These are phyloP conservation scores for Siderastrea radians DNA, from an alignment of 92 coral and sea anemone species.

Conservation along the genomic window DNA sequence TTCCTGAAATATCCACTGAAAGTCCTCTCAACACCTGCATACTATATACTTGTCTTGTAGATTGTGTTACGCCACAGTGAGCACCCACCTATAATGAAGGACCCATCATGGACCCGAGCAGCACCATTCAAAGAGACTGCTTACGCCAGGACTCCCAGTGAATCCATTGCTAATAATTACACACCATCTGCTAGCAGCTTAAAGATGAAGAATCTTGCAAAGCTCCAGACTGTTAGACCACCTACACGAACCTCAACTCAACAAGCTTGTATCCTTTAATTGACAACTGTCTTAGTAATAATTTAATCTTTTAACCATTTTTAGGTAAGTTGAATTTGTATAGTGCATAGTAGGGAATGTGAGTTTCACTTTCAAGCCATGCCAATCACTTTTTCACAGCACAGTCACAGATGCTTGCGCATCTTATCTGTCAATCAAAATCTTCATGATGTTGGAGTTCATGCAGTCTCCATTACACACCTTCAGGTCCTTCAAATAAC, in stretches of 20 bases:
- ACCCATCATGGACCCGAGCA: constrained; percentile 97
- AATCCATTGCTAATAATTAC: constrained; percentile 98
- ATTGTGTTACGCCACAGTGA: constrained; percentile 98
- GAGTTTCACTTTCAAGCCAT: too few species aligned
- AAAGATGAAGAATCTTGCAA: constrained; percentile 84
- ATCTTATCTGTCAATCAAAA: too few species aligned
- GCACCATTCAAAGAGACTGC: constrained; percentile 99
- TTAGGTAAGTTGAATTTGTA: too few species aligned
- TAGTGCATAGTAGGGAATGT: too few species aligned
- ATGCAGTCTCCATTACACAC: too few species aligned
- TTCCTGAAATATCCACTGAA: too few species aligned
- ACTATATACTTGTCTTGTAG: constrained; percentile 37
- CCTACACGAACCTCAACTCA: constrained; percentile 83
- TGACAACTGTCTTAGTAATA: too few species aligned
- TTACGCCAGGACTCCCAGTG: constrained; percentile 98
- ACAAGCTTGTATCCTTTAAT: constrained; percentile 68
- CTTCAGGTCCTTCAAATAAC: too few species aligned
- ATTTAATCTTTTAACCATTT: too few species aligned
- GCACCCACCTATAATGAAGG: constrained; percentile 99
- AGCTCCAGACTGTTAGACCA: constrained; percentile 69
- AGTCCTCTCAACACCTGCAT: neutral
- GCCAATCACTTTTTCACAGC: too few species aligned
- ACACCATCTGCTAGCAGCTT: constrained; percentile 91
- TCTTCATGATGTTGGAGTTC: too few species aligned
- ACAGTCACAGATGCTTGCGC: too few species aligned